phyloP scores from a whole-genome alignment of 2,113 vertebrate genomes.

The Limanda limanda region DNA sequence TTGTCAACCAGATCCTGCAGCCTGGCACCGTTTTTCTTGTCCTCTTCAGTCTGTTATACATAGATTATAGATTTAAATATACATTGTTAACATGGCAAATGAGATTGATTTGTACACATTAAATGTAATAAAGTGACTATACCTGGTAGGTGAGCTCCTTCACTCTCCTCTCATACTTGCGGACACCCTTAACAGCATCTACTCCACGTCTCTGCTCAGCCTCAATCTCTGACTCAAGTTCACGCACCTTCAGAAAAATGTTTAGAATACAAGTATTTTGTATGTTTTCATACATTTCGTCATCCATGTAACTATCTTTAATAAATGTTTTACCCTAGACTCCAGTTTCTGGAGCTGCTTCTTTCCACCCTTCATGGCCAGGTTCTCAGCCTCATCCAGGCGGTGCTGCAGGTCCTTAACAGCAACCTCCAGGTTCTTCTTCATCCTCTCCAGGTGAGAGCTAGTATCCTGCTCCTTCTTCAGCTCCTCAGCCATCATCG shows the following conservation, averaged over 20 bases:
- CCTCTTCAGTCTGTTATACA: conserved; percentile 67
- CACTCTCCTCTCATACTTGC: conserved; percentile 78
- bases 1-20: conserved; percentile 82
- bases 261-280: not conserved
- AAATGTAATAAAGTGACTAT: not conserved
- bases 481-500: conserved; percentile 90
- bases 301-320: too few relatives aligned
- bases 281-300: not conserved
- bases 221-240: conserved; percentile 68
- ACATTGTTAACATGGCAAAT: too few relatives aligned
- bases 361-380: conserved; percentile 89
- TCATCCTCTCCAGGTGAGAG: conserved; percentile 93
- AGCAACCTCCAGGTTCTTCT: conserved; percentile 91
- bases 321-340: conserved; percentile 73
- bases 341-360: conserved; percentile 89
- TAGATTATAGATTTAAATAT: too few relatives aligned
- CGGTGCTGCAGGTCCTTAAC: conserved; percentile 86
- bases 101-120: not conserved
- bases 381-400: conserved; percentile 90
- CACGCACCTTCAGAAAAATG: conserved; percentile 55
- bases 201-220: conserved; percentile 70
- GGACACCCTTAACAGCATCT: conserved; percentile 74
- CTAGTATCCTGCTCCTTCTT: conserved; percentile 92
- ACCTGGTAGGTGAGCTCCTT: conserved; percentile 78
- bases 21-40: conserved; percentile 71